Conservation (phyloP, 2,113 vertebrate species). For the Mesocricetus auratus region DNA sequence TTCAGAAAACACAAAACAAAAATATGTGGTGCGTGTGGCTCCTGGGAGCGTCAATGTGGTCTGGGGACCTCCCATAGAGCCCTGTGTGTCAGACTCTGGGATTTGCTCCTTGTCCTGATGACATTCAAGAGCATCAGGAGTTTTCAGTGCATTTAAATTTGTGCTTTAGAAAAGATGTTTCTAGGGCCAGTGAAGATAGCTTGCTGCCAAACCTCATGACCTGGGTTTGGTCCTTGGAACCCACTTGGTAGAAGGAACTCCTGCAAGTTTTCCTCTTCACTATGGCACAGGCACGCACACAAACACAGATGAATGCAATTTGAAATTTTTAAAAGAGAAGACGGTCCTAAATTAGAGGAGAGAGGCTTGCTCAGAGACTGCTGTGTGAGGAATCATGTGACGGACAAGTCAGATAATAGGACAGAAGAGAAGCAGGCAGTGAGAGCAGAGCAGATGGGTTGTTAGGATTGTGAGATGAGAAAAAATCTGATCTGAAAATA, state of each 20-base stretch:
- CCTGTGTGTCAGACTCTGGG: not conserved
- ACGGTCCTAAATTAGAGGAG: not conserved
- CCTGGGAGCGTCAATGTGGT: not conserved
- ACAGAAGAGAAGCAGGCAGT: not conserved
- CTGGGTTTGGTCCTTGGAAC: not conserved
- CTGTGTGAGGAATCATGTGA: not conserved
- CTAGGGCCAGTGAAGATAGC: not conserved
- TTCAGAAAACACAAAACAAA: not conserved
- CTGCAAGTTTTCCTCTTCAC: not conserved
- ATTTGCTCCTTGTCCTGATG: not conserved
- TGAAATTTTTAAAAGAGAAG: not conserved
- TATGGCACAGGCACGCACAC: not conserved
- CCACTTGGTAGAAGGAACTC: not conserved
- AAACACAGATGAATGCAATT: not conserved
- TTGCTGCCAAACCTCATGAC: not conserved
- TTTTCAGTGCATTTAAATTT: not conserved
- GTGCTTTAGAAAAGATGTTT: not conserved
- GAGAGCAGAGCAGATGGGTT: conserved; percentile 11
- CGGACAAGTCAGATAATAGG: too few species aligned
- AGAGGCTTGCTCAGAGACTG: not conserved
- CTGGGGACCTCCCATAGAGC: not conserved
- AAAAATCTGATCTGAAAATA: conserved; percentile 9
- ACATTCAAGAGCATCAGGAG: not conserved
- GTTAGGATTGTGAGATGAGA: not conserved
- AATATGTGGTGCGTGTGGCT: not conserved